Evolutionary conservation across 2,797 vertebrate species (phyloP), one percentile per base, ranked within the genome.

Genomic region (Ctenopoma multispine): DNA sequence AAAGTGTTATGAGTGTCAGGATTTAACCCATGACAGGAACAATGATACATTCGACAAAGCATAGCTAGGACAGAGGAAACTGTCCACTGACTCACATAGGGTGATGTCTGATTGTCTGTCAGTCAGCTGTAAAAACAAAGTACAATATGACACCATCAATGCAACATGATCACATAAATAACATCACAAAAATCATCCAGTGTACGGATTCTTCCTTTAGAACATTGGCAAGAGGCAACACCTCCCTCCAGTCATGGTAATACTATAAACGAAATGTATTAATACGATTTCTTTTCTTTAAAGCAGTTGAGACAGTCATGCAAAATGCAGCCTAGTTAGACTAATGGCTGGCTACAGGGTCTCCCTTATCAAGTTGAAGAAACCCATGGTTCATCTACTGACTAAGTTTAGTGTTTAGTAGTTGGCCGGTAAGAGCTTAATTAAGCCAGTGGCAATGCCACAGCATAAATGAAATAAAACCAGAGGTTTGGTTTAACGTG

Each of bases 51-150:
- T 89, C 83, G 72, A 90, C 89, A 81, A 80, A 85, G 88, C 88
- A 79, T 87, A 78, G 83, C 77, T 68, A 82, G 75, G 72, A 85
- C 87, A 87, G 77, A 72, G 72, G 63, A 71, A 73, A 85, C 68
- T 57, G 77, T 75, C 74, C 79, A 71, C 84, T 59, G 80, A 63
- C 79, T 85, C 84, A 87, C 87, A 83, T 80, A 67, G 58, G 67
- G 77, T 64, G 72, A 85, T 79, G 81, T 88, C 87, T 93, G 92
- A 94, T 93, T 94, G 92, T 93, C 93, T 79, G 87, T 91, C 87
- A 83, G 83, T 83, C 74, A 76, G 85, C 80, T 55, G 43, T 62
- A 63, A 64, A 80, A 85, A 87, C 82, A 87, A 86, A 34, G 8
- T 34, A 34, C 8, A 62, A 77, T 84, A 85, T 78, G 88, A 93